These are phyloP conservation scores for Magallana gigas DNA, from an alignment of 1,140 invertebrate species.

Conservation along the genomic window DNA sequence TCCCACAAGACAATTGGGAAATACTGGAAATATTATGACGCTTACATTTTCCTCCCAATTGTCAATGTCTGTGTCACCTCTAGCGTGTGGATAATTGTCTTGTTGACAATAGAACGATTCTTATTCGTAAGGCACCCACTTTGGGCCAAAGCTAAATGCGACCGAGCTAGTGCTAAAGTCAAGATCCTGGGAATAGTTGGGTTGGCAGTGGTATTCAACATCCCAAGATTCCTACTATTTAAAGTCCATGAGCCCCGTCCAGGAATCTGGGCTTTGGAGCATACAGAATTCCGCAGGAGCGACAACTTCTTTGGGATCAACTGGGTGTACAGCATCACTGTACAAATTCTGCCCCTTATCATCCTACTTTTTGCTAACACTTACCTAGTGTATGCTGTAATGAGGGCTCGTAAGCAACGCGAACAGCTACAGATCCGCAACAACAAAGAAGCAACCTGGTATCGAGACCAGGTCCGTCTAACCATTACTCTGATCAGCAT, in stretches of 20 bases:
- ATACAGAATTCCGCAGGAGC: constrained; percentile 62
- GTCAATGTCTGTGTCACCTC: constrained; percentile 73
- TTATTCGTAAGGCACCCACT: constrained; percentile 72
- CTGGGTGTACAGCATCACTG: constrained; percentile 69
- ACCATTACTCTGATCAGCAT: constrained; percentile 75
- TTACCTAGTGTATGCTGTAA: constrained; percentile 70
- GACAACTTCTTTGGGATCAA: constrained; percentile 58
- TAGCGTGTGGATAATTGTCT: constrained; percentile 72
- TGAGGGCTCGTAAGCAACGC: constrained; percentile 63
- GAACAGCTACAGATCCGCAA: constrained; percentile 65
- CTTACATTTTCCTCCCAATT: constrained; percentile 69
- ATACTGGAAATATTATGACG: constrained; percentile 68
- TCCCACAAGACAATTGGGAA: constrained; percentile 61
- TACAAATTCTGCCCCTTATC: constrained; percentile 70
- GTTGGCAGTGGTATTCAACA: constrained; percentile 67
- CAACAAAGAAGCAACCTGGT: constrained; percentile 68
- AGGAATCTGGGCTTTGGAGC: constrained; percentile 48
- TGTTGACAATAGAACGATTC: constrained; percentile 74
- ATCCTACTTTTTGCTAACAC: constrained; percentile 67
- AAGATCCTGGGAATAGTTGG: constrained; percentile 65
- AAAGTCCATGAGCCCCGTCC: constrained; percentile 10
- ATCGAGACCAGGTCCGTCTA: constrained; percentile 70
- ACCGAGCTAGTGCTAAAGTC: constrained; percentile 67
- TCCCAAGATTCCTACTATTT: constrained; percentile 69
- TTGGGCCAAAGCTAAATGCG: constrained; percentile 71